Conservation (phyloP, 2,888 invertebrate genomes). For the Dolichomitus sp. region DNA sequence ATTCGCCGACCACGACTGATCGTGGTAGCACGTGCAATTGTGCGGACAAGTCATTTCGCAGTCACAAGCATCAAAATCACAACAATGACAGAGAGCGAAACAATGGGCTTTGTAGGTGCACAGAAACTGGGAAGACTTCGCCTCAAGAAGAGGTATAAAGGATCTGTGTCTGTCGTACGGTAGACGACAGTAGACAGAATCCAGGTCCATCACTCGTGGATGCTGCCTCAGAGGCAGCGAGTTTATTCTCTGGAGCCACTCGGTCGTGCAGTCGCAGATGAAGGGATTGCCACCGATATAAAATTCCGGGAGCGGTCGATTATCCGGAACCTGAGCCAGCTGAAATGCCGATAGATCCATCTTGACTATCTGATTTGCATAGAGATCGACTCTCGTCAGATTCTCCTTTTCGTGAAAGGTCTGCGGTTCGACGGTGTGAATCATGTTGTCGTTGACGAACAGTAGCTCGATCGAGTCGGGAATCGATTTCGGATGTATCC, state of each 20-base stretch:
- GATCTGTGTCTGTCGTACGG: constrained; percentile 94
- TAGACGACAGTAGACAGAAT: constrained; percentile 95
- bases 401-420: constrained; percentile 96
- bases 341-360: constrained; percentile 96
- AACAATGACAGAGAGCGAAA: constrained; percentile 97
- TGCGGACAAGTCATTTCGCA: constrained; percentile 98
- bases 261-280: constrained; percentile 98
- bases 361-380: constrained; percentile 96
- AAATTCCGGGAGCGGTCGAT: constrained; percentile 94
- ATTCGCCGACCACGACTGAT: constrained; percentile 97
- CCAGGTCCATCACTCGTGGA: constrained; percentile 96
- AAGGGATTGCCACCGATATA: constrained; percentile 98
- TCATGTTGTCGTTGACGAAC: constrained; percentile 96
- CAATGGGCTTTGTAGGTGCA: constrained; percentile 97
- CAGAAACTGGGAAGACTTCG: constrained; percentile 95
- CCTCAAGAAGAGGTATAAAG: constrained; percentile 95
- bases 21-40: constrained; percentile 98
- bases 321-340: constrained; percentile 92
- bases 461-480: constrained; percentile 95
- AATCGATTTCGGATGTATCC: constrained; percentile 92
- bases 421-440: constrained; percentile 94
- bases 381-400: constrained; percentile 96
- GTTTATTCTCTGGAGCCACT: constrained; percentile 97
- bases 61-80: constrained; percentile 98
- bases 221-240: constrained; percentile 94